Percentiles rank a stretch among this genome's conserved stretches.
phyloP scores from a whole-genome alignment of 2,888 invertebrate species.

The Synanthedon andrenaeformis region DNA sequence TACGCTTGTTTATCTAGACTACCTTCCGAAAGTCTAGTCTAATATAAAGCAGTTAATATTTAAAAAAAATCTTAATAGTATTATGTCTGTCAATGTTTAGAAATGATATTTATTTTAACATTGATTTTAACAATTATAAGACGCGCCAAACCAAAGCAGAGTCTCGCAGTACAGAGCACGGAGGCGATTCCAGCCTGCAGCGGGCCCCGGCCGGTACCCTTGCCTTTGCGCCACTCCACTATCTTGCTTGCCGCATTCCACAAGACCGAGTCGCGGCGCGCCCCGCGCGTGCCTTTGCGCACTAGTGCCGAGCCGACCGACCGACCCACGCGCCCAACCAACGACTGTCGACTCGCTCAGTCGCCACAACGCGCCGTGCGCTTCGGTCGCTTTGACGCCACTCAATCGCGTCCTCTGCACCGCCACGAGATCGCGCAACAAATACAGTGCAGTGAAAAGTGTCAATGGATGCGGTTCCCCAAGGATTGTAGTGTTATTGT shows the following conservation, averaged over 20 bases:
- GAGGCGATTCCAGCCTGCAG: slow-evolving; percentile 7
- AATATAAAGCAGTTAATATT: too few relatives aligned
- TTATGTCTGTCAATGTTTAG: not conserved
- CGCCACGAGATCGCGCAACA: slow-evolving; percentile 40
- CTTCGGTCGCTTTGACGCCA: slow-evolving; percentile 36
- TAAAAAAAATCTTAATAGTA: too few relatives aligned
- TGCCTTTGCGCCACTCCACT: slow-evolving; percentile 13
- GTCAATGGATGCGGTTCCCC: slow-evolving; percentile 61
- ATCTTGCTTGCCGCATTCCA: slow-evolving; percentile 56
- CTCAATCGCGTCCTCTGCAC: slow-evolving; percentile 12
- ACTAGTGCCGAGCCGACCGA: slow-evolving; percentile 69
- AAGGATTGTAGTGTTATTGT: slow-evolving; percentile 45
- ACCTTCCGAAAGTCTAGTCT: too few relatives aligned
- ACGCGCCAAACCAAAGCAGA: slow-evolving; percentile 13
- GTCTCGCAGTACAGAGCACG: slow-evolving; percentile 18
- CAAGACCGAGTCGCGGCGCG: slow-evolving; percentile 62
- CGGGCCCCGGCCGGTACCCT: slow-evolving; percentile 1
- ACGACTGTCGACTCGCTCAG: slow-evolving; percentile 29
- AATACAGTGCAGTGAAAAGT: slow-evolving; percentile 55
- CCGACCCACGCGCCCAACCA: slow-evolving; percentile 81
- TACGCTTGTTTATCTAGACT: too few relatives aligned
- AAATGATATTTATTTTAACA: slow-evolving; percentile 21
- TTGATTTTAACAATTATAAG: slow-evolving; percentile 32
- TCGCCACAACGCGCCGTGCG: slow-evolving; percentile 43
- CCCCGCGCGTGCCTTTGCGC: slow-evolving; percentile 54